Evolutionary conservation across 2,888 invertebrate species (phyloP), one percentile per base, ranked within the genome.

Genomic region (Coelopa pilipes): DNA sequence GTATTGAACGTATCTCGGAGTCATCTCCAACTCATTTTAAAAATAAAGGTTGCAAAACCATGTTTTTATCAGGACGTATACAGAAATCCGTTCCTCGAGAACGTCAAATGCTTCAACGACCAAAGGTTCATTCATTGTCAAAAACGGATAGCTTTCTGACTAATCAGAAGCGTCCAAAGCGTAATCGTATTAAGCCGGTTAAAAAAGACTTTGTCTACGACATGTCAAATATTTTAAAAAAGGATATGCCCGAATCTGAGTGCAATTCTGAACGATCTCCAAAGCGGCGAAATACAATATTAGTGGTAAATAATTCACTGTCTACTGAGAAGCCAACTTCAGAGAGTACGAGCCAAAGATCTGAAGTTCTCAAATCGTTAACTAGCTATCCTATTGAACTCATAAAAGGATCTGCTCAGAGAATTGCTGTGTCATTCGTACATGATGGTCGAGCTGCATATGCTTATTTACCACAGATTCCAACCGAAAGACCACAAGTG

Each of bases 121-220:
- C 77, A 19, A 60, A 55, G 21, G 72, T 66, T 15, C 72, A 74
- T 57, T 34, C 34, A 59, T 34, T 47, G 19, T 17, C 5, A n/a
- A n/a, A 4, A 13, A 50, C 50, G 50, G 17, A n/a, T n/a, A 46
- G 24, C 12, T 19, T 49, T 13, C 46, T 49, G 17, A 12, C 15
- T 13, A 21, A 75, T 11, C 78, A 83, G 34, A 86, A 84, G 70
- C 88, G 92, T 77, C 92, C 93, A 1, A 90, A 91, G 15, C 89
- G 93, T 55, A 92, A 92, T 84, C 90, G 91, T 77, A 89, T 91
- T 0, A 92, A 91, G 84, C 90, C 90, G 11, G 89, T 91, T 77
- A 90, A 91, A 82, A 92, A 91, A 81, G 93, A 93, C 86, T 93
- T 93, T 83, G 91, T 93, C 79, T 93, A 93, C 81, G 93, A 93